phyloP scores from a whole-genome alignment of 2,888 invertebrate species.

The Caenorhabditis afra region DNA sequence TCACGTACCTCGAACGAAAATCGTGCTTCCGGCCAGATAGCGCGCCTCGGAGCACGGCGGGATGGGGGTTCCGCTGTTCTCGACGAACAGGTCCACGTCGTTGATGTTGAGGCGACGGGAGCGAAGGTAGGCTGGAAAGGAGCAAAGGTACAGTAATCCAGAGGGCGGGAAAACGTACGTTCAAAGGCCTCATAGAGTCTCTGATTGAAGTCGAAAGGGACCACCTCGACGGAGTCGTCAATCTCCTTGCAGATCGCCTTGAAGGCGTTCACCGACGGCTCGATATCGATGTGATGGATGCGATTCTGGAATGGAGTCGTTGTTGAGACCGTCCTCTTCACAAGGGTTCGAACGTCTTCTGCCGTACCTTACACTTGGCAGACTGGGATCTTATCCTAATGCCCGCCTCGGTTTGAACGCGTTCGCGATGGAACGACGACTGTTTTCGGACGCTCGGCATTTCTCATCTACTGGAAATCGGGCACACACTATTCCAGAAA shows the following conservation, averaged over 20 bases:
- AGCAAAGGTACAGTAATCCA: too few relatives aligned
- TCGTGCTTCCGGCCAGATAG: conserved; percentile 85
- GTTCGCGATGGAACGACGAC: conserved; percentile 62
- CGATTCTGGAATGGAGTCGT: conserved; percentile 45
- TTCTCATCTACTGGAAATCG: conserved; percentile 4
- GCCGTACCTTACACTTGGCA: conserved; percentile 56
- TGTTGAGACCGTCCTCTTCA: neutral
- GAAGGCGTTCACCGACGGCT: conserved; percentile 43
- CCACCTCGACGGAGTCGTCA: conserved; percentile 51
- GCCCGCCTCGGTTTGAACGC: conserved; percentile 40
- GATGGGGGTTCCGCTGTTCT: conserved; percentile 85
- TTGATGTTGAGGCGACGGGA: conserved; percentile 85
- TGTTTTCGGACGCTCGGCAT: conserved; percentile 61
- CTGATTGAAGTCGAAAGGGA: conserved; percentile 42
- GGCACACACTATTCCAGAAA: conserved; percentile 5
- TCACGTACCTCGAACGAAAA: conserved; percentile 85
- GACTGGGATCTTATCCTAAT: conserved; percentile 54
- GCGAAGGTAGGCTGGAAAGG: conserved; percentile 83
- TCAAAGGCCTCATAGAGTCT: conserved; percentile 61
- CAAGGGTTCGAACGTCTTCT: neutral
- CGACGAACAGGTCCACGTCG: conserved; percentile 85
- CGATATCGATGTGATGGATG: conserved; percentile 55
- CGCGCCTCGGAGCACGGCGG: conserved; percentile 85
- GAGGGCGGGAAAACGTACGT: conserved; percentile 51
- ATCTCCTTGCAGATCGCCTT: conserved; percentile 48